Percentiles rank a stretch among this genome's conserved stretches.
Evolutionary conservation across 2,888 invertebrate species (phyloP).

Genomic region (Scotopteryx bipunctaria): DNA sequence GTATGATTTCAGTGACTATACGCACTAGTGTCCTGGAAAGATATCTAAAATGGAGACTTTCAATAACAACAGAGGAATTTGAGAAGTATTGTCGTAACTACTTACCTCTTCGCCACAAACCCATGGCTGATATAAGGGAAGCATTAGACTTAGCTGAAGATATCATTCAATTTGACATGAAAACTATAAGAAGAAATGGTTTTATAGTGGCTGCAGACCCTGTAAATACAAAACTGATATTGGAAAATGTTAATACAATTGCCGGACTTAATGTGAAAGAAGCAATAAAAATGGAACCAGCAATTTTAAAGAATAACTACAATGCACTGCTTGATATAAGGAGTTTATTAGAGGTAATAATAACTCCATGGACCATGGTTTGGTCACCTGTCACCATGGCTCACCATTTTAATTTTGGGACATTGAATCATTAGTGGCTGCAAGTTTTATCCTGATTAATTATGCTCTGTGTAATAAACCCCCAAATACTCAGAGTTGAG

Average conservation of each 20-base stretch:
- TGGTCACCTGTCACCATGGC: too few relatives aligned
- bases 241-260: conserved; percentile 79
- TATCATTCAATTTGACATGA: conserved; percentile 80
- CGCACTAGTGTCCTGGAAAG: conserved; percentile 67
- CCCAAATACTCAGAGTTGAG: too few relatives aligned
- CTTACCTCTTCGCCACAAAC: conserved; percentile 66
- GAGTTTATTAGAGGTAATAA: conserved; percentile 75
- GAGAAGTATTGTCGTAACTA: conserved; percentile 67
- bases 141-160: conserved; percentile 80
- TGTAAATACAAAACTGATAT: conserved; percentile 79
- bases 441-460: too few relatives aligned
- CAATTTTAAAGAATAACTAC: conserved; percentile 84
- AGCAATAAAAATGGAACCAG: conserved; percentile 82
- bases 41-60: conserved; percentile 65
- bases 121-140: conserved; percentile 76
- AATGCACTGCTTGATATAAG: conserved; percentile 81
- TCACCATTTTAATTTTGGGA: too few relatives aligned
- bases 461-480: too few relatives aligned
- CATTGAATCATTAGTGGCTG: too few relatives aligned
- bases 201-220: conserved; percentile 85
- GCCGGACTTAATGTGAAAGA: conserved; percentile 82
- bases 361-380: too few relatives aligned
- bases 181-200: conserved; percentile 81
- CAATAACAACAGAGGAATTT: conserved; percentile 62
- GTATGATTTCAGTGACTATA: conserved; percentile 71